A percentile compares a stretch with the other conserved stretches of the same genome.
These are phyloP conservation scores for Romanogobio albipinnatus DNA, from an alignment of 2,113 vertebrate genomes.

Conservation along the genomic window DNA sequence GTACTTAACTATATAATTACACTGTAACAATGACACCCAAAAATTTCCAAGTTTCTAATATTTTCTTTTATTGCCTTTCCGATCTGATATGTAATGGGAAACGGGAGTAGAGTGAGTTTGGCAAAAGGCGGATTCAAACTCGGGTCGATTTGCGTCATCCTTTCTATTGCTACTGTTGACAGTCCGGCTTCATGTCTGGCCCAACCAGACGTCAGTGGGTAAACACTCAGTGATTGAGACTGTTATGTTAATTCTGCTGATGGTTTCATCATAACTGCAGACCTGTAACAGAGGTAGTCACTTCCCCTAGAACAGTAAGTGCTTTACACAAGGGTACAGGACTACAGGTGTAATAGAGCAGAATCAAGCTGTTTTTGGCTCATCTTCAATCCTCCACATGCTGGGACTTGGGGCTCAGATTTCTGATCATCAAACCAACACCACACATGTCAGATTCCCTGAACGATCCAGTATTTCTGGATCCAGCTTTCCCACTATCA, in stretches of 20 bases:
- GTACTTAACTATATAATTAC: no score
- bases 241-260: background rate
- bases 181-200: no score
- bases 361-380: background rate
- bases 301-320: background rate
- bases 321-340: background rate
- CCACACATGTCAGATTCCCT: slow-evolving; percentile 5
- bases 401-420: background rate
- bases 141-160: no score
- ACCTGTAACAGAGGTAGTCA: background rate
- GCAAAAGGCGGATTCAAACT: no score
- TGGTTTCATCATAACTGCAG: slow-evolving; percentile 4
- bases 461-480: background rate
- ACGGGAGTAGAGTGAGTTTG: no score
- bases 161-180: no score
- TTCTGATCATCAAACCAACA: slow-evolving; percentile 1
- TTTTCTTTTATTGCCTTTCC: no score
- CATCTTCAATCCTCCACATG: slow-evolving; percentile 2
- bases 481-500: background rate
- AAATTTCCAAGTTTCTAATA: no score
- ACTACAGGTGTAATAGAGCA: slow-evolving; percentile 23
- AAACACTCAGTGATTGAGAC: background rate
- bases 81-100: no score
- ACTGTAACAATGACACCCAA: no score
- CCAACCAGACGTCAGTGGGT: no score